These are phyloP conservation scores for Cynopterus sphinx DNA, from an alignment of 2,797 vertebrate species.

Conservation along the genomic window DNA sequence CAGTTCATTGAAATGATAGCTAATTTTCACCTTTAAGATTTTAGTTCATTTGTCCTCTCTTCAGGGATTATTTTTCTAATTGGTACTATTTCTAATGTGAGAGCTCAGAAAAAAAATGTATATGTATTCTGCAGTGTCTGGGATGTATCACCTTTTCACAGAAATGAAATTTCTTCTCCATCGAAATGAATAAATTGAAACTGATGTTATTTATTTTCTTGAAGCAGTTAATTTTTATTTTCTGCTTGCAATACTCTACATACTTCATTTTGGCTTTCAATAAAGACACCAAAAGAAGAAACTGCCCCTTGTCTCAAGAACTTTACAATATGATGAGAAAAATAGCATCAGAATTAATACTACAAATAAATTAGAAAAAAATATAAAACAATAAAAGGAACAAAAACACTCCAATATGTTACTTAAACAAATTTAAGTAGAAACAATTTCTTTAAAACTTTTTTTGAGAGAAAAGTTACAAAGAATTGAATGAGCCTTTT, in stretches of 20 bases:
- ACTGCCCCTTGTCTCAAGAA: neutral
- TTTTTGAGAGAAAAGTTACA: neutral
- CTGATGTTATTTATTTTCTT: neutral
- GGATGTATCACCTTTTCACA: neutral
- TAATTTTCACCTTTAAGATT: neutral
- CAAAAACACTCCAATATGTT: neutral
- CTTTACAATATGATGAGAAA: neutral
- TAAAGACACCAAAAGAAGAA: neutral
- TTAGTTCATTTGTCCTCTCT: neutral
- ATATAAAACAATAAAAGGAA: neutral
- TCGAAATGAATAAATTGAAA: conserved; percentile 9
- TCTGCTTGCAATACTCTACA: neutral
- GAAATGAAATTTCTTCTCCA: neutral
- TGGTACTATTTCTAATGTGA: neutral
- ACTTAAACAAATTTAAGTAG: neutral
- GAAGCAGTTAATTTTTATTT: neutral
- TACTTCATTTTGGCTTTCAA: neutral
- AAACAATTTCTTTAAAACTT: neutral
- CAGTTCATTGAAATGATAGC: neutral
- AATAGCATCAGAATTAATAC: neutral
- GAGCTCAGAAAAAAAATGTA: neutral
- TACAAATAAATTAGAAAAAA: neutral
- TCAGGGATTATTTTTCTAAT: neutral
- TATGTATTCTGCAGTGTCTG: neutral
- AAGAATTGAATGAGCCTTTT: neutral